These are phyloP conservation scores for Ephydatia muelleri DNA, from an alignment of 37 sponge, comb jelly and placozoan genomes.

Conservation along the genomic window DNA sequence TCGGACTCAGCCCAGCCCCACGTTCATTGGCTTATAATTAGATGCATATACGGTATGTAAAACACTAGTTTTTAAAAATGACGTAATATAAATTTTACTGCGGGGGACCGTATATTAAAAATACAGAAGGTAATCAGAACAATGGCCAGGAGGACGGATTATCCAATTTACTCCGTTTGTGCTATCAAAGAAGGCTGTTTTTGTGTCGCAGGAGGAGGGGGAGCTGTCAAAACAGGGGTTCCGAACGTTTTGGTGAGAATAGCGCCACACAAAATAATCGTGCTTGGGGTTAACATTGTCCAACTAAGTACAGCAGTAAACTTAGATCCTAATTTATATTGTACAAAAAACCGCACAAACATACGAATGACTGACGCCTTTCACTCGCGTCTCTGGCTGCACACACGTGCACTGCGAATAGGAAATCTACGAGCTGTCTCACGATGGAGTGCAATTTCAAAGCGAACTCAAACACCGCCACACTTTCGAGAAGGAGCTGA, in stretches of 20 bases:
- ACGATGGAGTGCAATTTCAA: neutral
- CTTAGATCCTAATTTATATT: neutral
- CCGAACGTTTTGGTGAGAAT: constrained; percentile 66
- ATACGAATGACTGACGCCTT: neutral
- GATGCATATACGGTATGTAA: neutral
- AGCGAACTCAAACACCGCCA: constrained; percentile 24
- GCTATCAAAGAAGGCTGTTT: constrained; percentile 33
- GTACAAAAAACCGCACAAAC: neutral
- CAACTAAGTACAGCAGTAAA: neutral
- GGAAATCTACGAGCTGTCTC: constrained; percentile 33
- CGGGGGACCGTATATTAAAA: neutral
- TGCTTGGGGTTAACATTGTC: neutral
- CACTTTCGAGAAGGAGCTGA: constrained; percentile 29
- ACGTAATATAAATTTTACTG: neutral
- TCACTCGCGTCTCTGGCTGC: too few species aligned
- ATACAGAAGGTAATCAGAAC: neutral
- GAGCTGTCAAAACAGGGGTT: constrained; percentile 64
- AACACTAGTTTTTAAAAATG: neutral
- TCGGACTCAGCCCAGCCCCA: neutral
- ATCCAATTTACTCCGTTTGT: constrained; percentile 49
- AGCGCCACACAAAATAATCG: too few species aligned
- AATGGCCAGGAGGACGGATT: constrained; percentile 13
- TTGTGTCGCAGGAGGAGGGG: constrained; percentile 68
- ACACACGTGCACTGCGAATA: neutral
- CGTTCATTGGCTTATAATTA: neutral